A percentile compares a stretch with the other conserved stretches of the same genome.
Evolutionary conservation across 2,113 vertebrate species (phyloP).

Genomic region (Lates calcarifer): DNA sequence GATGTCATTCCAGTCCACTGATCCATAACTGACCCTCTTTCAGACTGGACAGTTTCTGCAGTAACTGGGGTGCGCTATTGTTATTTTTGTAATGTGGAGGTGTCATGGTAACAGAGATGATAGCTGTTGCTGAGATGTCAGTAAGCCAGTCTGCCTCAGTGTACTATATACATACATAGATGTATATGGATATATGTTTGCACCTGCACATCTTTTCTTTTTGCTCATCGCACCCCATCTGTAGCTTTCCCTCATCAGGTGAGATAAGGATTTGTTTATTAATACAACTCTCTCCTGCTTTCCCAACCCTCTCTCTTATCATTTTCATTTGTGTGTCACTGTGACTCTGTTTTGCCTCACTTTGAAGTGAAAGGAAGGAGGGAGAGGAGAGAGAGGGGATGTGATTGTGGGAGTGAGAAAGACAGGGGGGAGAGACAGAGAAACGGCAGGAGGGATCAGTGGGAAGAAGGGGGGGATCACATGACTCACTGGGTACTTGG

Average conservation of each 20-base stretch:
- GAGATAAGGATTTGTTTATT: slow-evolving; percentile 27
- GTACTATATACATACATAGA: neutral
- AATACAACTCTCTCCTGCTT: slow-evolving; percentile 7
- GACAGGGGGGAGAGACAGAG: slow-evolving; percentile 30
- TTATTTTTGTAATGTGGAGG: slow-evolving; percentile 31
- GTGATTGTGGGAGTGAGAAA: slow-evolving; percentile 27
- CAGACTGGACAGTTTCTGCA: slow-evolving; percentile 10
- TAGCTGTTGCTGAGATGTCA: slow-evolving; percentile 19
- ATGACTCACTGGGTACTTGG: slow-evolving; percentile 76
- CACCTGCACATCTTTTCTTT: neutral
- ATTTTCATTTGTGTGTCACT: slow-evolving; percentile 14
- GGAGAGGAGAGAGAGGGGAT: slow-evolving; percentile 11
- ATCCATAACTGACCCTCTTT: neutral
- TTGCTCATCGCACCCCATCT: neutral
- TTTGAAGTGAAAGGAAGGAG: slow-evolving; percentile 19
- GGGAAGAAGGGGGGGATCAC: slow-evolving; percentile 69
- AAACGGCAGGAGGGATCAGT: slow-evolving; percentile 54
- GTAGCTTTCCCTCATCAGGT: slow-evolving; percentile 20
- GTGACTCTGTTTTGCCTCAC: slow-evolving; percentile 17
- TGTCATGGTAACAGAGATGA: slow-evolving; percentile 54
- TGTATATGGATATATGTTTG: neutral
- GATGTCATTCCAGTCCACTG: neutral
- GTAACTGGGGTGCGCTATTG: neutral
- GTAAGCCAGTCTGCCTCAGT: slow-evolving; percentile 4
- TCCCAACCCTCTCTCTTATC: neutral